Evolutionary conservation across 2,888 invertebrate genomes (phyloP), one percentile per base, ranked within the genome.

Genomic region (Scrobipalpa atriplicella): DNA sequence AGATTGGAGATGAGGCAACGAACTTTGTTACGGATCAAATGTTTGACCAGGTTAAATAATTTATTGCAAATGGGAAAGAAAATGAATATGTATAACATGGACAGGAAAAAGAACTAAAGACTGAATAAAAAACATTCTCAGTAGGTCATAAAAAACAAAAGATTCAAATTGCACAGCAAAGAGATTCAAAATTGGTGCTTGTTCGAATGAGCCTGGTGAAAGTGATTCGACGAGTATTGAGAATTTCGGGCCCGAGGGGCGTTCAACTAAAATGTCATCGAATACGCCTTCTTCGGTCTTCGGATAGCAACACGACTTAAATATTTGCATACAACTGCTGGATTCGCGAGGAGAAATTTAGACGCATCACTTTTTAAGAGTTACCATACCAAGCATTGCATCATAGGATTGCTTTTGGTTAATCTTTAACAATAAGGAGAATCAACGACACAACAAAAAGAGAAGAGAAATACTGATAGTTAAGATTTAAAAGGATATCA

Each of bases 281-380:
- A 72, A 78, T 80, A 84, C 78, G 78, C 80, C 78, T 77, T 68
- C 78, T 77, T 68, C 78, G 70, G 73, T 76, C 73, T 73, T 72
- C 64, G 21, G 63, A 18, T 16, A 18, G 41, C 18, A 63, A 18
- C 52, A 16, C 52, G 36, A 10, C 38, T 36, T 11, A 38, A 18
- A 52, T 66, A 89, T 88, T 86, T 85, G 79, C 88, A 87, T 86
- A 84, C 82, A 85, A 81, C 81, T 56, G 18, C 78, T 76, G 74
- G 74, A 80, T 84, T 81, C 70, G 78, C 73, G 68, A 72, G 75
- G 83, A 80, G 84, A 86, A 86, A 86, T 80, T 80, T 81, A 71
- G 76, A 78, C 74, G 71, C 66, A 75, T 76, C 67, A 78, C 77
- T 79, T 85, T 81, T 78, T 74, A 74, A 78, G 67, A 72, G 69